phyloP scores from a whole-genome alignment of 2,113 vertebrate genomes.

The Salvelinus fontinalis region DNA sequence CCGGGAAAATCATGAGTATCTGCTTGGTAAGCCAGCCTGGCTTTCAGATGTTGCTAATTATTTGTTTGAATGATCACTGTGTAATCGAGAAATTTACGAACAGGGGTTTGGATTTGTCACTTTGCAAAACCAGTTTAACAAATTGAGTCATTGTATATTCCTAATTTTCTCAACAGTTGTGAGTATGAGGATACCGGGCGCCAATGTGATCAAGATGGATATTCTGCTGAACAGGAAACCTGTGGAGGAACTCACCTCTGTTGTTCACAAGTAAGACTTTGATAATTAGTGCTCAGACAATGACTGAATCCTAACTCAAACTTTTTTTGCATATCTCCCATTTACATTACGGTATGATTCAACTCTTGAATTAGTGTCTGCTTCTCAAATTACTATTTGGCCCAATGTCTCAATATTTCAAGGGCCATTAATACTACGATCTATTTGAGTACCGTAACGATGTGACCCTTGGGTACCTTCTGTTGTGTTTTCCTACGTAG shows the following conservation, averaged over 20 bases:
- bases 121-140: conserved; percentile 76
- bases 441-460: neutral
- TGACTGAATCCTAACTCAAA: too few relatives aligned
- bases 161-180: conserved; percentile 74
- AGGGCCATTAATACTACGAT: too few relatives aligned
- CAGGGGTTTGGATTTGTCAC: conserved; percentile 95
- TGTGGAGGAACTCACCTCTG: conserved; percentile 88
- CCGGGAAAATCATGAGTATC: conserved; percentile 86
- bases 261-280: conserved; percentile 82
- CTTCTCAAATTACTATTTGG: too few relatives aligned
- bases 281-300: too few relatives aligned
- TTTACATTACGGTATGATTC: too few relatives aligned
- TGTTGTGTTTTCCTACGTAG: conserved; percentile 13
- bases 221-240: conserved; percentile 87
- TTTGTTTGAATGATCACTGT: conserved; percentile 76
- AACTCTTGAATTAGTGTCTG: too few relatives aligned
- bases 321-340: too few relatives aligned
- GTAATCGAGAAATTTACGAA: conserved; percentile 89
- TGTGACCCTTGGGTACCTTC: neutral
- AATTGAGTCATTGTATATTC: too few relatives aligned
- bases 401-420: too few relatives aligned
- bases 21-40: conserved; percentile 81
- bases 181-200: conserved; percentile 94
- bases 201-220: conserved; percentile 93
- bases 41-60: too few relatives aligned